Base-by-base conservation (phyloP, 1,140 invertebrate species). In the Bombus affinis region DNA sequence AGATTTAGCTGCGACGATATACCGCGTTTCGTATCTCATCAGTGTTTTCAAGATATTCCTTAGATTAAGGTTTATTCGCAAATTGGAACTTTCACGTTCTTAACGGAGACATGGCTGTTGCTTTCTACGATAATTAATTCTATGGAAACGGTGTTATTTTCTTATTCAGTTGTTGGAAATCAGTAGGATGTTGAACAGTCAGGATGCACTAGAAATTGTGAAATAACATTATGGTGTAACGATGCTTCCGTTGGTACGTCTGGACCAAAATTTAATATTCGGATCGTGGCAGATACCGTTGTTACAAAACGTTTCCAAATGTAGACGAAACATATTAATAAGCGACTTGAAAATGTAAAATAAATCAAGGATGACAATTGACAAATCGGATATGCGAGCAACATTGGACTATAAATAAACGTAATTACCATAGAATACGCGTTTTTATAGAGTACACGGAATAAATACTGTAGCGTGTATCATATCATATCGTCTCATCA, bases 81-180 rank as follows among this genome's bases (percentile, higher is more conserved):
- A 18, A 18, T 8, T 18, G 32, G 9, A 66, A 35, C 15, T 66
- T 35, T 15, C 1, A 66, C 5, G 5, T 18, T 62, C 15, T 35
- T 35, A 15, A n/a, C 0, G 5, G 0, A 6, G 5, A 18, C 18
- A 22, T 0, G 47, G 0, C 10, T 59, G 57, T 28, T 59, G 57
- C n/a, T 12, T 59, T n/a, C 57, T 4, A 1, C 3, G 28, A 59
- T 13, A 22, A 22, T 18, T 6, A 2, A n/a, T 12, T n/a, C 59
- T n/a, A 22, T n/a, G 28, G 12, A 13, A n/a, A 62, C 12, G 1
- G 12, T 12, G 28, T 62, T 62, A 62, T 13, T 62, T 62, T n/a
- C 59, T 62, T 62, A 4, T 62, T 62, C 22, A 12, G n/a, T n/a
- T 13, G 3, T n/a, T n/a, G 25, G 5, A 22, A 22, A 53, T 53